phyloP scores from a whole-genome alignment of 2,888 invertebrate genomes.

The Ptychoptera albimana region DNA sequence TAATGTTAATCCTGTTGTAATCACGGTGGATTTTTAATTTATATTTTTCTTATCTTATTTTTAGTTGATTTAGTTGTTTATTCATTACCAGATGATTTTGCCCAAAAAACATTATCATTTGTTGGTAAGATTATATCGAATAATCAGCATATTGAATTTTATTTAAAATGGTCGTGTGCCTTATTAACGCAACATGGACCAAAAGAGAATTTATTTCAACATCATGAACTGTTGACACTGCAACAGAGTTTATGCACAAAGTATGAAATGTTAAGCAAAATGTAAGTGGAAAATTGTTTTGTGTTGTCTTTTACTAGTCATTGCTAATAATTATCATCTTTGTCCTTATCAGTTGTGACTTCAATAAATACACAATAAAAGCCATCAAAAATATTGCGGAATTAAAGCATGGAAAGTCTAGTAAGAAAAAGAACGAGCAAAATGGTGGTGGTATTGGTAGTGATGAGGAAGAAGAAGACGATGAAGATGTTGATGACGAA shows the following conservation, averaged over 20 bases:
- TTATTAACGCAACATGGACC: constrained; percentile 51
- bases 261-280: constrained; percentile 65
- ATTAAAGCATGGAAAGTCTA: constrained; percentile 3
- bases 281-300: constrained; percentile 41
- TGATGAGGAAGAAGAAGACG: constrained; percentile 14
- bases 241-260: constrained; percentile 67
- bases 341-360: constrained; percentile 78
- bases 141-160: constrained; percentile 76
- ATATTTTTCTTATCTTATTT: constrained; percentile 17
- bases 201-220: constrained; percentile 40
- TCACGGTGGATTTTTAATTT: constrained; percentile 4
- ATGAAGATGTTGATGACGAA: constrained; percentile 18
- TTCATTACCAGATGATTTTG: constrained; percentile 55
- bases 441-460: constrained; percentile 18
- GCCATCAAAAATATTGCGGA: constrained; percentile 42
- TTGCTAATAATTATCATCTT: too few species aligned
- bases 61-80: constrained; percentile 61
- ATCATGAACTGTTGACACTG: constrained; percentile 47
- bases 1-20: background rate
- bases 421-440: background rate
- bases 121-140: constrained; percentile 56
- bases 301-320: background rate
- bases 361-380: constrained; percentile 69
- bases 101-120: constrained; percentile 55
- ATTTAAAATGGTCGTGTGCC: constrained; percentile 61